These are phyloP conservation scores for Doris montereyensis DNA, from an alignment of 2,888 invertebrate species.

Conservation along the genomic window DNA sequence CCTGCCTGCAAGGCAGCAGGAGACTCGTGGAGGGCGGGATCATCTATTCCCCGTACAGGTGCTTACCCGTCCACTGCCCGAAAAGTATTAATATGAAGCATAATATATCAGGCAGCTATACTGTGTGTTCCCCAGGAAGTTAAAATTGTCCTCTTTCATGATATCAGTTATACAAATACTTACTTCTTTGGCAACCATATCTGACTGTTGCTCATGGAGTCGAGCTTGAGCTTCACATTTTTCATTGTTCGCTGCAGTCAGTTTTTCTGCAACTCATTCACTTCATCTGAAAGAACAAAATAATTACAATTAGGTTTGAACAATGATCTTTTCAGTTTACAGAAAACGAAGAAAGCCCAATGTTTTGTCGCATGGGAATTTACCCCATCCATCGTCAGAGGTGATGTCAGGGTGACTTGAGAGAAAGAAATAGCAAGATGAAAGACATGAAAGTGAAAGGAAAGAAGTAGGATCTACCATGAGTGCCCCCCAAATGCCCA, in stretches of 20 bases:
- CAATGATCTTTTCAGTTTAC: background rate
- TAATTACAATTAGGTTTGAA: background rate
- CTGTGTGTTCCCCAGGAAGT: too few species aligned
- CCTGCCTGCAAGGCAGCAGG: too few species aligned
- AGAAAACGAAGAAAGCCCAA: background rate
- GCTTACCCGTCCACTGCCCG: too few species aligned
- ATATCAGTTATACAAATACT: too few species aligned
- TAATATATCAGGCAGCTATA: too few species aligned
- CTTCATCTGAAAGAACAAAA: constrained; percentile 42
- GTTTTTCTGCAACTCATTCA: constrained; percentile 80
- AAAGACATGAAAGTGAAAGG: background rate
- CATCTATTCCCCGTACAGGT: too few species aligned
- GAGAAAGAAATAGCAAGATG: background rate
- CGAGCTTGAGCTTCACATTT: constrained; percentile 88
- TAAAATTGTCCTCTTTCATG: too few species aligned
- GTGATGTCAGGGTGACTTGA: background rate
- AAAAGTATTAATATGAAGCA: too few species aligned
- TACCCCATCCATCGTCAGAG: background rate
- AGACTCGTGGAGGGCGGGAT: too few species aligned
- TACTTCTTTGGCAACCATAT: constrained; percentile 85
- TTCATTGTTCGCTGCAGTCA: constrained; percentile 83
- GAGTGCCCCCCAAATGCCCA: background rate
- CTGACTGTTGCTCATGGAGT: constrained; percentile 86
- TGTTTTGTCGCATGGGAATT: background rate
- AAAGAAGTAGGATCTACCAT: background rate